Evolutionary conservation across 2,113 vertebrate species (phyloP), one percentile per base, ranked within the genome.

Genomic region (Hydrochoerus hydrochaeris): DNA sequence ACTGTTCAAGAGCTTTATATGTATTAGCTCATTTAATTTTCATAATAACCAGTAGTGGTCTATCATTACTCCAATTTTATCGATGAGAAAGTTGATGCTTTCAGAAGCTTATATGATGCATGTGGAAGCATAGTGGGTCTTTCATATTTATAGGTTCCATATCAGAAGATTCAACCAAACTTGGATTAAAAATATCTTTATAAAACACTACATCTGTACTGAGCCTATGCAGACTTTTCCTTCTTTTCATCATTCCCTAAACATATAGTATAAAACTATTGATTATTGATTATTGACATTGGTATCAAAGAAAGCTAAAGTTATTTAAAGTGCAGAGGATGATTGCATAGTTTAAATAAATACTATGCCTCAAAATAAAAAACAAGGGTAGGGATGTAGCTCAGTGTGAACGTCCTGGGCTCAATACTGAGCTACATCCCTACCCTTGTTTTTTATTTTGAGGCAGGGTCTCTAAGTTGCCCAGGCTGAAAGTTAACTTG

Each of bases 21-120:
- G 8, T n/a, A 54, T 54, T 38, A 30, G 54, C n/a, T 90, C 63
- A 26, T 73, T 85, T 85, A 32, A 44, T 60, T 78, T 65, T 77
- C 83, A 46, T 28, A 16, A 44, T 60, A 71, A 41, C 28, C 30
- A 0, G 17, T 1, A 1, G 9, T 30, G 1, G 17, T 58, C 54
- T 19, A 58, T 49, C 9, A 22, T 75, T 49, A 41, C 44, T 82
- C 41, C 44, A 65, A 71, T 85, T 63, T 63, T 85, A 82, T 24
- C 85, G 57, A 80, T 20, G 41, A 87, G 62, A 83, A 87, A 38
- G 38, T 14, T 26, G 49, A 75, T 9, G 28, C 57, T 0, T 46
- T 67, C 11, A 8, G 78, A 71, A n/a, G 28, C 20, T n/a, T 69
- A 12, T 14, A 0, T 52, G 24, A 1, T 38, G 0, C 3, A 4